These are phyloP conservation scores for Anolis apletophallus DNA, from an alignment of 2,797 vertebrate genomes.

Conservation along the genomic window DNA sequence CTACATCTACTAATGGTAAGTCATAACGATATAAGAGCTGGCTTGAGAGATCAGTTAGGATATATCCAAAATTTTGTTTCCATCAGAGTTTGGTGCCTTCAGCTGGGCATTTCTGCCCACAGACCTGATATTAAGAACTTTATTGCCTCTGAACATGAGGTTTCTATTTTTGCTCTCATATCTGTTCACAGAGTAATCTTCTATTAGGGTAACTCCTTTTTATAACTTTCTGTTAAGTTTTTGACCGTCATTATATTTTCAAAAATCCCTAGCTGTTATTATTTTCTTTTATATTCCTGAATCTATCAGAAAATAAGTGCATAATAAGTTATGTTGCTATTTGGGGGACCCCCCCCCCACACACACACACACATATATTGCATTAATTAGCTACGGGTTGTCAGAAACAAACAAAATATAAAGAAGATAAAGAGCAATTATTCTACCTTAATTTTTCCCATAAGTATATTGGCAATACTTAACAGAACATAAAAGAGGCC, in stretches of 20 bases:
- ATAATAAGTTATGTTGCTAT: neutral
- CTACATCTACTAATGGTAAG: slow-evolving; percentile 92
- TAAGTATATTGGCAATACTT: neutral
- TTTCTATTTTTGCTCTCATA: neutral
- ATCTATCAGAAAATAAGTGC: neutral
- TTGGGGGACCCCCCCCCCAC: slow-evolving; percentile 21
- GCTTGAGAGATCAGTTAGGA: neutral
- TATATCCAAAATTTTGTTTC: slow-evolving; percentile 8
- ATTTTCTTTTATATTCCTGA: neutral
- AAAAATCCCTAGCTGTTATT: neutral
- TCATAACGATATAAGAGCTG: slow-evolving; percentile 25
- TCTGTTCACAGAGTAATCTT: neutral
- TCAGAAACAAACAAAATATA: slow-evolving; percentile 53
- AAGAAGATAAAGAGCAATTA: slow-evolving; percentile 25
- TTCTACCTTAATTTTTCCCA: neutral
- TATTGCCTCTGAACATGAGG: neutral
- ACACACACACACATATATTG: slow-evolving; percentile 19
- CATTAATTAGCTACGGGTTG: slow-evolving; percentile 46
- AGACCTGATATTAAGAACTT: neutral
- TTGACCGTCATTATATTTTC: neutral
- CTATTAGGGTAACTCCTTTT: neutral
- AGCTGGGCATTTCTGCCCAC: neutral
- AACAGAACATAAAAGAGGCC: no score
- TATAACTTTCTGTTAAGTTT: neutral
- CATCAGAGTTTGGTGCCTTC: neutral